Percentiles rank a stretch among this genome's conserved stretches.
Conservation (phyloP, 1,140 invertebrate species). For the Trichomalopsis sarcophagae region DNA sequence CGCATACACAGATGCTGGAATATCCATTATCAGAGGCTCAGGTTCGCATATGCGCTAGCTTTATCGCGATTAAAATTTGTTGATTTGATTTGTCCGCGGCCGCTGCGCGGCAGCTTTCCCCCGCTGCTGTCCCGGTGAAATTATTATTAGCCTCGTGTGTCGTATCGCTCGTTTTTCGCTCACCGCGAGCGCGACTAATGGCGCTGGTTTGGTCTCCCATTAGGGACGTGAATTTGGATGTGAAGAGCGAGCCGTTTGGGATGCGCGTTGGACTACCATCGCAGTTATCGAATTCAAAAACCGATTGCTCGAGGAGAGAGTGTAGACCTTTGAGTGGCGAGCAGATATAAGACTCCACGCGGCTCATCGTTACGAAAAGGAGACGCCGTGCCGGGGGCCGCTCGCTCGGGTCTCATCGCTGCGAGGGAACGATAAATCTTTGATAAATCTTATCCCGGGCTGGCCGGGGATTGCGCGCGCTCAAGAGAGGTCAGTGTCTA, state of each 20-base stretch:
- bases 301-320: too few species aligned
- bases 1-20: background rate
- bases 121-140: background rate
- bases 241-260: background rate
- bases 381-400: background rate
- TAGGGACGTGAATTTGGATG: background rate
- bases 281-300: background rate
- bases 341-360: background rate
- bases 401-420: background rate
- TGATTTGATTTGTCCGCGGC: constrained; percentile 31
- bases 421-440: constrained; percentile 40
- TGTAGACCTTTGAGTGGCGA: too few species aligned
- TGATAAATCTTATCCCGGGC: constrained; percentile 50
- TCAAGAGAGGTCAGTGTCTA: background rate
- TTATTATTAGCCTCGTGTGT: background rate
- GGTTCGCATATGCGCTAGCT: background rate
- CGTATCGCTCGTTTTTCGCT: too few species aligned
- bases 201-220: too few species aligned
- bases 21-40: background rate
- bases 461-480: background rate
- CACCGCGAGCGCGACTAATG: too few species aligned
- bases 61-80: constrained; percentile 45
- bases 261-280: background rate
- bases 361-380: background rate
- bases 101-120: background rate